Evolutionary conservation across 2,888 invertebrate genomes (phyloP).

Genomic region (Leptinotarsa tumamoca): DNA sequence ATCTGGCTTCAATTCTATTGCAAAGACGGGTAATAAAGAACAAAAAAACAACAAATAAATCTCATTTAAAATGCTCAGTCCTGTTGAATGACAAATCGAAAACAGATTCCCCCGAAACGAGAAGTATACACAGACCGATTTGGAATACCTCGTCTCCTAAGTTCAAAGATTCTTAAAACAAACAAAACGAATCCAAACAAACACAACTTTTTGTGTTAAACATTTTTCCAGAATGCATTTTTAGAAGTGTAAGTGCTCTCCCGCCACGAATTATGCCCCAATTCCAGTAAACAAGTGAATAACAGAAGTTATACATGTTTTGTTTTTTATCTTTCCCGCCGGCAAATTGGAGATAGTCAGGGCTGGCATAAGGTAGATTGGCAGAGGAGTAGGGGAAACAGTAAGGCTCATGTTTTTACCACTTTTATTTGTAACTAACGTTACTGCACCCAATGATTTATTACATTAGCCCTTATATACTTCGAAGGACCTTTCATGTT

Average conservation of each 20-base stretch:
- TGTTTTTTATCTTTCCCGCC: constrained; percentile 25
- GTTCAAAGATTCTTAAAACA: constrained; percentile 35
- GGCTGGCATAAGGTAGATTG: background rate
- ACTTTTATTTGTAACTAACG: too few relatives aligned
- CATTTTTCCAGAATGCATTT: constrained; percentile 15
- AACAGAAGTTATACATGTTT: constrained; percentile 34
- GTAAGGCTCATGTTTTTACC: too few relatives aligned
- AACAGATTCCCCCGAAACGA: constrained; percentile 7
- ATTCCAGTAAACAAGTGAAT: constrained; percentile 34
- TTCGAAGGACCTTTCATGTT: too few relatives aligned
- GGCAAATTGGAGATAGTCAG: constrained; percentile 15
- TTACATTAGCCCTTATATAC: too few relatives aligned
- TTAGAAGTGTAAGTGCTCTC: constrained; percentile 27
- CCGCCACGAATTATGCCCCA: constrained; percentile 27
- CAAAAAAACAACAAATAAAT: constrained; percentile 24
- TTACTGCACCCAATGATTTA: too few relatives aligned
- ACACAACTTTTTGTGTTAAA: constrained; percentile 28
- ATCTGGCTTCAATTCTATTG: constrained; percentile 3
- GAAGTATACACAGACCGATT: constrained; percentile 14
- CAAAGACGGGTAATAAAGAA: constrained; percentile 3
- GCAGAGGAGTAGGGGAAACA: too few relatives aligned
- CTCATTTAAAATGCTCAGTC: constrained; percentile 25
- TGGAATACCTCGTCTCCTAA: constrained; percentile 18
- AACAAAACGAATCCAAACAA: constrained; percentile 30
- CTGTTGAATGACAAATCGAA: constrained; percentile 23